Evolutionary conservation across 2,113 vertebrate genomes (phyloP), one percentile per base, ranked within the genome.

Genomic region (Caracal caracal): DNA sequence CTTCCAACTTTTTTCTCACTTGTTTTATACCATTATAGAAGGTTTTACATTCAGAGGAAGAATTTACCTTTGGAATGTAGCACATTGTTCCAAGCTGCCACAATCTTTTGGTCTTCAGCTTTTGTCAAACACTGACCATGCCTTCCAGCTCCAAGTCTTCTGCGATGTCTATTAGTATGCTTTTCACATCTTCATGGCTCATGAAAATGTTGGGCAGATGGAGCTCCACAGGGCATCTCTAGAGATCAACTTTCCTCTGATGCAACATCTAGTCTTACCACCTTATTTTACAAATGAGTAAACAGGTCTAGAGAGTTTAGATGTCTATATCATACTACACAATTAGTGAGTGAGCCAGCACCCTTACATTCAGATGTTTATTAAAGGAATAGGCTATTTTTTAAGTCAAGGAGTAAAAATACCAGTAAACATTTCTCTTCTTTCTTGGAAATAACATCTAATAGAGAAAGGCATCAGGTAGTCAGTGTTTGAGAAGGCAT

Each of bases 231-330:
- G 65, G 65, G 28, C 75, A 10, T 51, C 37, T 71, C 73, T 40
- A 37, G 51, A 87, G 61, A 61, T 15, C n/a, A 20, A 2, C 37
- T 71, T 81, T 63, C 51, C 43, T 85, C 26, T 22, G 20, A 16
- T 40, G 20, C 24, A 49, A 13, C 66, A 59, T 20, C 15, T 65
- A 49, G 28, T 19, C 53, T 95, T n/a, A 66, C 20, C 35, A 37
- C 66, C 33, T 65, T 82, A 70, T 37, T 95, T 86, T 70, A 89
- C 66, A 95, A 78, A 61, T 35, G 33, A 94, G 53, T 30, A 71
- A 71, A 35, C 66, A 61, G 66, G 37, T 61, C 33, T 33, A 59
- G 47, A 92, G 1, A 71, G 26, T 22, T 78, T 65, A 92, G 61
- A 82, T 59, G 37, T 40, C 49, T 88, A 10, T 73, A 19, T 76